Conservation (phyloP, 2,888 invertebrate genomes). For the Drosophila lutescens region DNA sequence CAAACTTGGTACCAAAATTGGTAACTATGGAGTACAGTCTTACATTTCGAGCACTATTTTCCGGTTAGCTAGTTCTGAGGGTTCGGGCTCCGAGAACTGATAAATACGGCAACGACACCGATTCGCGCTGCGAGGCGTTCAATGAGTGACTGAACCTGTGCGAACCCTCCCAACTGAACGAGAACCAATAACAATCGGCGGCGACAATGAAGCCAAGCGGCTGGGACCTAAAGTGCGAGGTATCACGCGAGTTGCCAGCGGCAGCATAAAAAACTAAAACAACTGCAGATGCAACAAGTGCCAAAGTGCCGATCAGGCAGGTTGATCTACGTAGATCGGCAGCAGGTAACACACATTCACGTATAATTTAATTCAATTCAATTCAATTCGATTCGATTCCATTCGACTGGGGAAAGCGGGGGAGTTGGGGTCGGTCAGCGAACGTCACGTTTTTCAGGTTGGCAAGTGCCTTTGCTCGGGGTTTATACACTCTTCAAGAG, state of each 20-base stretch:
- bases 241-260: conserved; percentile 73
- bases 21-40: not conserved
- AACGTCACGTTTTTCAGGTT: conserved; percentile 40
- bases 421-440: conserved; percentile 36
- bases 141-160: conserved; percentile 64
- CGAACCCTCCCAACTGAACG: conserved; percentile 56
- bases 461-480: conserved; percentile 7
- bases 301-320: conserved; percentile 68
- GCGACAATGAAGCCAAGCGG: conserved; percentile 9
- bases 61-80: not conserved
- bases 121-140: conserved; percentile 63
- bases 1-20: not conserved
- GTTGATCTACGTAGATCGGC: conserved; percentile 25
- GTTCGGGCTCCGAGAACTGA: conserved; percentile 21
- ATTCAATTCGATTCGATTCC: conserved; percentile 17
- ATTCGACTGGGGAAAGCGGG: conserved; percentile 3
- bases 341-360: conserved; percentile 22
- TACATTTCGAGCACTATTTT: not conserved
- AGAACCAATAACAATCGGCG: conserved; percentile 44
- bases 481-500: conserved; percentile 3
- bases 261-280: conserved; percentile 55
- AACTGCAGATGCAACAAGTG: conserved; percentile 49
- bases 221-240: conserved; percentile 37
- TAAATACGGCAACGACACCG: conserved; percentile 44
- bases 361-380: conserved; percentile 28